Conservation (phyloP, 23 tunicate genomes). For the Ciona savignyi region DNA sequence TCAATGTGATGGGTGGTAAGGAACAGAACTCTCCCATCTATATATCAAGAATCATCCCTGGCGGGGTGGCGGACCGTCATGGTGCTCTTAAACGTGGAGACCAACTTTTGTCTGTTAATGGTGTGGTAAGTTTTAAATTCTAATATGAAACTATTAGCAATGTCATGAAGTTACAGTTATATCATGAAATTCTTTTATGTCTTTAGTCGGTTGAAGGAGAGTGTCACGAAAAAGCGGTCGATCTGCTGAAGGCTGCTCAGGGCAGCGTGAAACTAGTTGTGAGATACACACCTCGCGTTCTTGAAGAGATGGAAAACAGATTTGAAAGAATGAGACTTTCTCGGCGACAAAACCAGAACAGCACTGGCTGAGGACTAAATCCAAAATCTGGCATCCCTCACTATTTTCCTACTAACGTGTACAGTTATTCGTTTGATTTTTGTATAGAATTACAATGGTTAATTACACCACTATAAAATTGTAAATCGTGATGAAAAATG, state of each 20-base stretch:
- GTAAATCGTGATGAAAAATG: too few relatives aligned
- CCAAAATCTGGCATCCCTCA: too few relatives aligned
- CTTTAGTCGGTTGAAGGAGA: conserved; percentile 91
- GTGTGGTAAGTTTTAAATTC: conserved; percentile 44
- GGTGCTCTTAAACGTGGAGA: conserved; percentile 98
- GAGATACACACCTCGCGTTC: conserved; percentile 88
- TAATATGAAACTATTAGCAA: too few relatives aligned
- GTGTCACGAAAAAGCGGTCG: conserved; percentile 96
- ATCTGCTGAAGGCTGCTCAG: conserved; percentile 80
- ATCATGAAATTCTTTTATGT: too few relatives aligned
- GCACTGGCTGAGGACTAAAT: conserved; percentile 31
- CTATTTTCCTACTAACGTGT: too few relatives aligned
- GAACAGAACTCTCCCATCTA: conserved; percentile 96
- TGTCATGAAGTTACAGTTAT: too few relatives aligned
- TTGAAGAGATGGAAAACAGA: conserved; percentile 94
- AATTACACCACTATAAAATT: too few relatives aligned
- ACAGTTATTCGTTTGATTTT: too few relatives aligned
- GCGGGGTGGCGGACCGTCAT: conserved; percentile 89
- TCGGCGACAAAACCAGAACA: conserved; percentile 62
- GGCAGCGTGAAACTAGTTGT: conserved; percentile 93
- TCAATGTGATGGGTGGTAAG: conserved; percentile 98
- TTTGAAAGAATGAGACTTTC: conserved; percentile 89
- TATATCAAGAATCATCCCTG: conserved; percentile 85
- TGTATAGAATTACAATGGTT: too few relatives aligned
- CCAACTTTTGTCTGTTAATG: conserved; percentile 94